These are phyloP conservation scores for Vultur gryphus DNA, from an alignment of 2,797 vertebrate genomes.

Conservation along the genomic window DNA sequence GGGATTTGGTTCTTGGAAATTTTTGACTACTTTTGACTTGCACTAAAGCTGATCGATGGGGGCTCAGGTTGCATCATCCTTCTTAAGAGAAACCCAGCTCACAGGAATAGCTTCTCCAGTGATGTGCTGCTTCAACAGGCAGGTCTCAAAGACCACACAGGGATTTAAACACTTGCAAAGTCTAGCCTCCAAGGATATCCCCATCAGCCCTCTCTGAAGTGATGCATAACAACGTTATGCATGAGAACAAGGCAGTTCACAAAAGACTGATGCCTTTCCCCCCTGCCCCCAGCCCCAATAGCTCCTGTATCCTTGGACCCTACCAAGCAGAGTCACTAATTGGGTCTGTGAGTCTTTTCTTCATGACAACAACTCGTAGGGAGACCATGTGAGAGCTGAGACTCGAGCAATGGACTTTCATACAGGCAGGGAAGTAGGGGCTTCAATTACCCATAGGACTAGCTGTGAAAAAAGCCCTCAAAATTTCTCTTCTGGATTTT, in stretches of 20 bases:
- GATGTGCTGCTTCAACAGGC: background rate
- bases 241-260: background rate
- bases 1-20: background rate
- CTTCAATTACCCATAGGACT: background rate
- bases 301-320: background rate
- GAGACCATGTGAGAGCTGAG: background rate
- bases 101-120: background rate
- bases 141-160: background rate
- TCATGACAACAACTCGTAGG: background rate
- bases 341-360: background rate
- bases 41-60: background rate
- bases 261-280: background rate
- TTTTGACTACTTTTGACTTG: background rate
- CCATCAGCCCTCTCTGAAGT: background rate
- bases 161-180: background rate
- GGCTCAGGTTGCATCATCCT: background rate
- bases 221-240: background rate
- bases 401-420: background rate
- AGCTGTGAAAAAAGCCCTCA: background rate
- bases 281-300: accelerated
- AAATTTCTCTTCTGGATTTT: background rate
- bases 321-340: background rate
- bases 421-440: background rate
- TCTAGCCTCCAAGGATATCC: background rate
- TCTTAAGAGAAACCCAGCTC: background rate